Base-by-base conservation (phyloP, 35 echinoderm and acorn worm genomes). In the Stichopus chloronotus region DNA sequence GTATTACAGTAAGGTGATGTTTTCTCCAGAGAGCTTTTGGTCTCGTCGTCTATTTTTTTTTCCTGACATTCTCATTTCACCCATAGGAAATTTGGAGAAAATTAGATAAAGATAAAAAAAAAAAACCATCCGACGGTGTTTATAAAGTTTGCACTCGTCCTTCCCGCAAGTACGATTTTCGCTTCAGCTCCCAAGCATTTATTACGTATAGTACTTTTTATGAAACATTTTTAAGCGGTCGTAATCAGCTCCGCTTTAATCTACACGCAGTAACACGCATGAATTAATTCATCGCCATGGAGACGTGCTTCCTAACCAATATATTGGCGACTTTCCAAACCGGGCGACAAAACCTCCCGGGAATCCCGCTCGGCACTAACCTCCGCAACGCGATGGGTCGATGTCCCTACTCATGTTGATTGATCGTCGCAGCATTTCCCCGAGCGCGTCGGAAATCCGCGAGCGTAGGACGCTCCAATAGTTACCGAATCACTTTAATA, bases 301-400 rank as follows among this genome's bases (percentile, higher is more conserved):
- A 55, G 80, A 56, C 55, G n/a, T 55, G 80, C 55, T 83, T 83
- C 55, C 80, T 52, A 24, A 56, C 80, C 80, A 83, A 56, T 55
- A 55, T 55, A 83, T 52, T n/a, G 80, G 52, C 80, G 80, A 83
- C n/a, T 52, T 83, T 83, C 55, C 80, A 83, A 83, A 53, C 25
- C 52, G 17, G 80, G n/a, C 80, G 80, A 83, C 80, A 12, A 83
- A 83, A 83, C 80, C 80, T 83, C 80, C 25, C 80, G 80, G 80
- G 80, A 83, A 55, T 83, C 17, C 11, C 30, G 61, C 8, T 11
- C 61, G 61, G 19, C 11, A 19, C 61, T 9, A 14, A 65, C 61
- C 11, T 65, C 30, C 30, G 61, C 61, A 65, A 14, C 61, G 61
- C 61, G 11, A 65, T 19, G 61, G 61, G 61, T 65, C 19, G 11